phyloP scores from a whole-genome alignment of 2,113 vertebrate genomes.

The Romanogobio albipinnatus region DNA sequence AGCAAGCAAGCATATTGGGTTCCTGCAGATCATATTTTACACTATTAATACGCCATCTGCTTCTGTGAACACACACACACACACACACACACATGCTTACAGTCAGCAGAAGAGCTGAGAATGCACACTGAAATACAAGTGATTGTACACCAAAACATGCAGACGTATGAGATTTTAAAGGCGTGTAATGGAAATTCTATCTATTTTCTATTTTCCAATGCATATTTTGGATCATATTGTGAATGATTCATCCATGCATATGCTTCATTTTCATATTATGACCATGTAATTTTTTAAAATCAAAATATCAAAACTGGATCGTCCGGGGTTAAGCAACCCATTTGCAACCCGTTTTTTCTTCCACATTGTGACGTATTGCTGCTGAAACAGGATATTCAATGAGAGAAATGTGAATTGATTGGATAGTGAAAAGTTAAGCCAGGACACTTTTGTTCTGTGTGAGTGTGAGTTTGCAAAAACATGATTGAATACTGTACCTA shows the following conservation, averaged over 20 bases:
- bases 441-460: neutral
- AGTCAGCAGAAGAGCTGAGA: constrained; percentile 58
- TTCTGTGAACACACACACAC: constrained; percentile 72
- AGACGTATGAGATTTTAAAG: neutral
- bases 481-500: no score
- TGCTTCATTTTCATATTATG: neutral
- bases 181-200: neutral
- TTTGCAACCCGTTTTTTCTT: neutral
- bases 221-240: neutral
- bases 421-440: neutral
- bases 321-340: neutral
- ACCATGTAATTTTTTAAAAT: neutral
- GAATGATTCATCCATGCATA: neutral
- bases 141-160: neutral
- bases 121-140: constrained; percentile 53
- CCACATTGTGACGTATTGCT: neutral
- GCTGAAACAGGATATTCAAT: neutral
- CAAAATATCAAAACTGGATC: neutral
- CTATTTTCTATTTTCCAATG: neutral
- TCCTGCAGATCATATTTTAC: constrained; percentile 79
- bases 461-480: neutral
- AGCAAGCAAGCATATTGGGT: constrained; percentile 76
- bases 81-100: constrained; percentile 14
- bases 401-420: neutral
- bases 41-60: constrained; percentile 82